Base-by-base conservation (phyloP, 2,797 vertebrate genomes). In the Ara ararauna region DNA sequence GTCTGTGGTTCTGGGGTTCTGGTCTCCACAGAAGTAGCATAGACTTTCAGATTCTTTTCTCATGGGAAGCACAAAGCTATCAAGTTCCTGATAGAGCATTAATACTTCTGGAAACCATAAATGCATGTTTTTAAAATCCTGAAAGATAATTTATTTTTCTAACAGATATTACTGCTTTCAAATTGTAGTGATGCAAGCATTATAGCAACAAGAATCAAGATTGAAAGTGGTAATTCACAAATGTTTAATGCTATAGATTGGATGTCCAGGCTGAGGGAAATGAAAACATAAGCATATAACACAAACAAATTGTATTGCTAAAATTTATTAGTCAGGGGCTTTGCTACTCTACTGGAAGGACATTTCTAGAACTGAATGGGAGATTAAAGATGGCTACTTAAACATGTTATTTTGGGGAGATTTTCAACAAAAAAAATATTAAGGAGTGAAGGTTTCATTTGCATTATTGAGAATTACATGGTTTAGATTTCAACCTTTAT, bases 71-170 rank as follows among this genome's bases (percentile, higher is more conserved):
- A 70, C 20, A 94, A 88, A 91, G 48, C 71, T 88, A 73, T 94
- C 72, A 51, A 13, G 73, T 93, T 91, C 54, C 47, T 90, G 47
- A 70, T 16, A 40, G 62, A 73, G 36, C 54, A 75, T 79, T 87
- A 73, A 30, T 75, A 83, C 66, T 88, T 92, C 70, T 93, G 58
- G 70, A 94, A 92, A 51, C 38, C 60, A 70, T 85, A 92, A 89
- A 78, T 78, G 58, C 32, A 19, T 7, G 1, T 87, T 64, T 95
- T 50, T 95, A 86, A 95, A 95, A 81, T 86, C 54, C 54, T 93
- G 76, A 86, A 90, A 36, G 70, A 87, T 42, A 74, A 84, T 94
- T 95, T 66, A 54, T 78, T 90, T 96, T 93, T 66, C 79, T 72
- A 84, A 65, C 48, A 88, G 62, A 44, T 95, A 76, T 34, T 84